Evolutionary conservation across 2,888 invertebrate species (phyloP).

Genomic region (Leptura quadrifasciata): DNA sequence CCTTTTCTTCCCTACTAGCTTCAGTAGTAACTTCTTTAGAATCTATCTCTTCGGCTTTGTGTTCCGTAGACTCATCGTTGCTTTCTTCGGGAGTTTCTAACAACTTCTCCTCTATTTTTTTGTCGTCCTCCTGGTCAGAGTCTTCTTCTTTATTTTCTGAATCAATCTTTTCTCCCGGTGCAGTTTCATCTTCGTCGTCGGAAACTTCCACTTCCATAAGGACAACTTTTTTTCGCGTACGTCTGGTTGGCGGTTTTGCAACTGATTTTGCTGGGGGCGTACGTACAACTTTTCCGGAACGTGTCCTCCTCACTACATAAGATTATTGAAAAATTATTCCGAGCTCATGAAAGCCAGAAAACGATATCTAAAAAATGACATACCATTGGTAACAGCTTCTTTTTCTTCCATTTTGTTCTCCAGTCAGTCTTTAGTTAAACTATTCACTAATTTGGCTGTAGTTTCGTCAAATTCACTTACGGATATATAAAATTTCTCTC

Average conservation of each 20-base stretch:
- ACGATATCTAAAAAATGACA: conserved; percentile 11
- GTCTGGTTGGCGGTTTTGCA: conserved; percentile 61
- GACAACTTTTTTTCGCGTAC: conserved; percentile 72
- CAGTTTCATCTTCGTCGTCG: conserved; percentile 68
- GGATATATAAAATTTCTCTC: not conserved
- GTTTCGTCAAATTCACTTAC: not conserved
- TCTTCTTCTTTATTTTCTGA: conserved; percentile 38
- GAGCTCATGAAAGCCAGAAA: not conserved
- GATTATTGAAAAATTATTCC: not conserved
- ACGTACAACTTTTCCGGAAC: conserved; percentile 75
- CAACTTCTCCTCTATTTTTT: conserved; percentile 29
- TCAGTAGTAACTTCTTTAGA: conserved; percentile 39
- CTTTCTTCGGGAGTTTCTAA: conserved; percentile 47
- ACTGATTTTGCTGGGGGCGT: conserved; percentile 59
- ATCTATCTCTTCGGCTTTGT: conserved; percentile 53
- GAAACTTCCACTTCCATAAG: conserved; percentile 75
- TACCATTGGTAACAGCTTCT: conserved; percentile 44
- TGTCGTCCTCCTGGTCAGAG: conserved; percentile 42
- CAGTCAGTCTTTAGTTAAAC: not conserved
- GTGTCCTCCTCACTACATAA: conserved; percentile 76
- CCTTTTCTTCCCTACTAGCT: conserved; percentile 29
- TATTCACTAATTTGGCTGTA: not conserved
- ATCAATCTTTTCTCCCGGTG: conserved; percentile 50
- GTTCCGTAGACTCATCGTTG: conserved; percentile 60
- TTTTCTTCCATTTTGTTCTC: conserved; percentile 42